Conservation (phyloP, 2,888 invertebrate genomes). For the Dolichopus griseipennis region DNA sequence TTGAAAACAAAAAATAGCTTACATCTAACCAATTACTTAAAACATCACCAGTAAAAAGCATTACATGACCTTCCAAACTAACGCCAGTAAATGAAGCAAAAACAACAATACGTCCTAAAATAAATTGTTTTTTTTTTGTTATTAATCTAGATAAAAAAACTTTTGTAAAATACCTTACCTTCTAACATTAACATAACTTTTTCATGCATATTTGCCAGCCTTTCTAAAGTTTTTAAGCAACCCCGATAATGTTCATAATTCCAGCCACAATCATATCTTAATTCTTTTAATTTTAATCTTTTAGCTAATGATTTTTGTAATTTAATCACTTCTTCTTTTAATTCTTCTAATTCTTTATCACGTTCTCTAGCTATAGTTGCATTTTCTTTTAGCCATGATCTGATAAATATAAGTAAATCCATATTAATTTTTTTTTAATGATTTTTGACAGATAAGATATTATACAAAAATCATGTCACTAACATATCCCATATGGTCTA, state of each 20-base stretch:
- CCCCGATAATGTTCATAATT: conserved; percentile 82
- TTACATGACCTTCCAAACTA: conserved; percentile 80
- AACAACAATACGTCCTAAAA: conserved; percentile 65
- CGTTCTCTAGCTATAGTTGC: conserved; percentile 56
- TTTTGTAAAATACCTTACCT: conserved; percentile 40
- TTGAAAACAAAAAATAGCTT: conserved; percentile 36
- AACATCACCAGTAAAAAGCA: conserved; percentile 87
- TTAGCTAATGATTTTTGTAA: conserved; percentile 33
- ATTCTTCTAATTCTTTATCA: conserved; percentile 56
- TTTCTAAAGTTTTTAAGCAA: conserved; percentile 74
- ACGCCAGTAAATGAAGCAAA: conserved; percentile 88
- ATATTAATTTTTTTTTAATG: background rate
- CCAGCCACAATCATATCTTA: conserved; percentile 78
- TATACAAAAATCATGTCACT: too few relatives aligned
- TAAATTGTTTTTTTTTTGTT: conserved; percentile 6
- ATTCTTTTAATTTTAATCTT: conserved; percentile 49
- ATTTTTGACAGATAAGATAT: too few relatives aligned
- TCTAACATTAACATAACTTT: conserved; percentile 58
- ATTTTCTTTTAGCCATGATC: conserved; percentile 67
- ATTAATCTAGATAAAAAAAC: conserved; percentile 7
- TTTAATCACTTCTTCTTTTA: conserved; percentile 61
- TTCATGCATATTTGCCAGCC: conserved; percentile 66
- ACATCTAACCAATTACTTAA: conserved; percentile 89
- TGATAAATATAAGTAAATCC: conserved; percentile 34
- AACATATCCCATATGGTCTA: conserved; percentile 36